Evolutionary conservation across 23 tunicate species (phyloP), one percentile per base, ranked within the genome.

Genomic region (Phallusia fumigata): DNA sequence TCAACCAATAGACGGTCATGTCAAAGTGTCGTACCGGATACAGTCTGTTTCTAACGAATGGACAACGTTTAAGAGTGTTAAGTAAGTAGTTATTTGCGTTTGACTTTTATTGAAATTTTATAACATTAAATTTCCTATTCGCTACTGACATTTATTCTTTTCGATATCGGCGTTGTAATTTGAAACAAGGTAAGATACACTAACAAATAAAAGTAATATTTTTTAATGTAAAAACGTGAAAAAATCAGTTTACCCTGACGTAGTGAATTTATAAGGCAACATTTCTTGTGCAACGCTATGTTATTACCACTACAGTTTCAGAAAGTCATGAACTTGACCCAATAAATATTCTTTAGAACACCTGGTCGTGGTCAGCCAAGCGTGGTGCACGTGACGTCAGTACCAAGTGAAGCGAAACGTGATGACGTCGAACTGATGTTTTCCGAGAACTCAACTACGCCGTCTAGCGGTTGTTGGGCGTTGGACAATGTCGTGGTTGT

Each of bases 401-500:
- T 93, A 3, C 93, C 98, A 10, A 64, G 24, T 22, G 84, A 51
- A 12, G 93, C 89, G 22, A 93, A 76, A 74, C 15, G 50, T 19
- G 90, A 35, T 53, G 64, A 85, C 22, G 81, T 73, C 28, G 35
- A 84, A 31, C 31, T 93, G 13, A 77, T 73, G 33, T 88, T 86
- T 85, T 84, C 90, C 21, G 89, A 93, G 50, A 73, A 77, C 22
- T 77, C 35, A 52, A 78, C 86, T 2, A 24, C 51, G 36, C 6
- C 24, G 8, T 81, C 30, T 31, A 32, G n/a, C 10, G 89, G 92
- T 1, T 93, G 98, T 65, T 85, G 86, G 86, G 87, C 78, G 31
- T 32, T 93, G 65, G 98, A 93, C 65, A 79, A 93, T 47, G 81
- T 93, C 45, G 58, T 81, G 16, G 35, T 93, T 24, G 73, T 44